A percentile compares a stretch with the other conserved stretches of the same genome.
These are phyloP conservation scores for Octonoba sinensis DNA, from an alignment of 2,888 invertebrate species.

Conservation along the genomic window DNA sequence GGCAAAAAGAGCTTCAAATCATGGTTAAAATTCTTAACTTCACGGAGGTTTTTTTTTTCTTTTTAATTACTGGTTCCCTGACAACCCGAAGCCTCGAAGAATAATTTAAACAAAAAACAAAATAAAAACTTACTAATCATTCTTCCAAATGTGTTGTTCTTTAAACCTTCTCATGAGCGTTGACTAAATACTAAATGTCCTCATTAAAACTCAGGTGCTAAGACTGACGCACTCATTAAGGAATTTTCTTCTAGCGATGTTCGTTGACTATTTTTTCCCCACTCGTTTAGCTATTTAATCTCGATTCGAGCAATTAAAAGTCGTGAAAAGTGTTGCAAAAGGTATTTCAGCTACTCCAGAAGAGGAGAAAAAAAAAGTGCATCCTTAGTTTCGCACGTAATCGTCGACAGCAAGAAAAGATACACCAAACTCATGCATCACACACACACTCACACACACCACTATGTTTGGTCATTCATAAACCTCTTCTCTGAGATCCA, in stretches of 20 bases:
- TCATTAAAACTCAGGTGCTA: slow-evolving; percentile 52
- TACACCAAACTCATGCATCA: no score
- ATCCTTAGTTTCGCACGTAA: slow-evolving; percentile 10
- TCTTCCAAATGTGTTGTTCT: slow-evolving; percentile 52
- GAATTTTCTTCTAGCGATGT: slow-evolving; percentile 25
- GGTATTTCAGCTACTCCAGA: slow-evolving; percentile 55
- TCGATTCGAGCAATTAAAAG: slow-evolving; percentile 63
- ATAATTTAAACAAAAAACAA: slow-evolving; percentile 3
- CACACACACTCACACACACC: no score
- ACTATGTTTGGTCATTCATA: slow-evolving; percentile 32
- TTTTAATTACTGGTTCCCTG: slow-evolving; percentile 53
- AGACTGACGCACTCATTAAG: slow-evolving; percentile 58
- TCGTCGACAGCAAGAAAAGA: slow-evolving; percentile 15
- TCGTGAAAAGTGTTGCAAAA: slow-evolving; percentile 62
- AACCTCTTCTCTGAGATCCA: not conserved
- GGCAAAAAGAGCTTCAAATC: not conserved
- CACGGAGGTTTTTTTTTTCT: slow-evolving; percentile 43
- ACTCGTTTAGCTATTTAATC: slow-evolving; percentile 50
- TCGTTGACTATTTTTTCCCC: slow-evolving; percentile 26
- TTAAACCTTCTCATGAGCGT: slow-evolving; percentile 6
- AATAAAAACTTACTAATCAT: slow-evolving; percentile 18
- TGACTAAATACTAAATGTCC: slow-evolving; percentile 53
- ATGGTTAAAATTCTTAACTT: slow-evolving; percentile 41
- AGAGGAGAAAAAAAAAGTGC: slow-evolving; percentile 17
- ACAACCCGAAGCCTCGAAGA: slow-evolving; percentile 15